A percentile compares a stretch with the other conserved stretches of the same genome.
These are phyloP conservation scores for Rhyacophila brunnea DNA, from an alignment of 1,140 invertebrate genomes.

Conservation along the genomic window DNA sequence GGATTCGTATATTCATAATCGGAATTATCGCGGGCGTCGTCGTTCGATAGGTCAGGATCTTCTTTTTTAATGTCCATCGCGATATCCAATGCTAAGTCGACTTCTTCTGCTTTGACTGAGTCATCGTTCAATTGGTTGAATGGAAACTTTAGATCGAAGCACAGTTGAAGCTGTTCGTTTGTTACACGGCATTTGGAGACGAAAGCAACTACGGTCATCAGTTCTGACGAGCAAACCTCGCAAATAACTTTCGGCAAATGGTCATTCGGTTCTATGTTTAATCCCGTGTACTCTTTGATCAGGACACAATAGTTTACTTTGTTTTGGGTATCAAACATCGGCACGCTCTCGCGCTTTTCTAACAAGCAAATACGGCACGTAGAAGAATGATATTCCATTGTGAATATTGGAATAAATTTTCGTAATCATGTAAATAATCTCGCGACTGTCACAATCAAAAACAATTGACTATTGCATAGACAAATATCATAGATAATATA, in stretches of 20 bases:
- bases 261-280: constrained; percentile 8
- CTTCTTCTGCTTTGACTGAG: constrained; percentile 13
- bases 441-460: no score
- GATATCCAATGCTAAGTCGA: constrained; percentile 5
- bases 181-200: constrained; percentile 8
- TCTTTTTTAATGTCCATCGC: constrained; percentile 4
- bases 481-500: no score
- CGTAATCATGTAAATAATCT: no score
- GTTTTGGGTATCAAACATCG: constrained; percentile 10
- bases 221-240: constrained; percentile 11
- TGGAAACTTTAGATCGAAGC: constrained; percentile 1
- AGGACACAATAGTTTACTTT: constrained; percentile 11
- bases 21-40: not conserved
- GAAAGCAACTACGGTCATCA: constrained; percentile 9
- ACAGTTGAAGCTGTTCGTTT: constrained; percentile 6
- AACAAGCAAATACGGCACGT: constrained; percentile 22
- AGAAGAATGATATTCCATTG: constrained; percentile 9
- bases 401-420: no score
- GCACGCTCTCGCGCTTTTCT: constrained; percentile 7
- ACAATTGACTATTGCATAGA: no score
- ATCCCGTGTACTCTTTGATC: constrained; percentile 17
- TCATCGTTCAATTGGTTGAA: not conserved
- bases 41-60: not conserved
- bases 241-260: constrained; percentile 14
- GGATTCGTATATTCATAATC: not conserved